A percentile compares a stretch with the other conserved stretches of the same genome.
Evolutionary conservation across 1,140 invertebrate genomes (phyloP).

Genomic region (Epicauta chinensis): DNA sequence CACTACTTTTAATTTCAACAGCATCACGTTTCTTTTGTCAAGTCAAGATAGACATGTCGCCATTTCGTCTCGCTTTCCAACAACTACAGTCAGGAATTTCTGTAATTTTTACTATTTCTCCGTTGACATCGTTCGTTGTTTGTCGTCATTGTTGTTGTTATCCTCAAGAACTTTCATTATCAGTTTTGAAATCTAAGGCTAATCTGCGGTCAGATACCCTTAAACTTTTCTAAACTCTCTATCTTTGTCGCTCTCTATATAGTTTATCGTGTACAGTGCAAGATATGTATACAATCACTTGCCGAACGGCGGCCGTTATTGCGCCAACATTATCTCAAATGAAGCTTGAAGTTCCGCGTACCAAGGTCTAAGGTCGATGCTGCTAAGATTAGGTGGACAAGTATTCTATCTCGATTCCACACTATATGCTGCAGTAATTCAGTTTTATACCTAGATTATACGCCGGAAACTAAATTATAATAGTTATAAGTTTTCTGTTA

Average conservation of each 20-base stretch:
- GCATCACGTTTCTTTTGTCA: conserved; percentile 6
- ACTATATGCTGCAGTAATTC: neutral
- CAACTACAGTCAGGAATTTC: too few species aligned
- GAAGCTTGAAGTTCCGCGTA: conserved; percentile 21
- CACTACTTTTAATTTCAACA: conserved; percentile 19
- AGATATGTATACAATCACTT: conserved; percentile 1
- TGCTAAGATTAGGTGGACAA: neutral
- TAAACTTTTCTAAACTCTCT: neutral
- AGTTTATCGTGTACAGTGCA: neutral
- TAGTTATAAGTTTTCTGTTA: neutral
- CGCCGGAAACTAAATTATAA: neutral
- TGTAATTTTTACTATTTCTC: too few species aligned
- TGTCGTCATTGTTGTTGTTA: too few species aligned
- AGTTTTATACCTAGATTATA: neutral
- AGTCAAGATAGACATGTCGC: neutral
- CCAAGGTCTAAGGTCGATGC: conserved; percentile 17
- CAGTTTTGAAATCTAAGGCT: conserved; percentile 4
- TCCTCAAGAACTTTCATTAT: too few species aligned
- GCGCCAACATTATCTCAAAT: conserved; percentile 6
- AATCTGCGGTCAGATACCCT: conserved; percentile 10
- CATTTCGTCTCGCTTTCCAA: too few species aligned
- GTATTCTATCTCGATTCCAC: neutral
- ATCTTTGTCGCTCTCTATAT: neutral
- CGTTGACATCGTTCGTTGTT: too few species aligned
- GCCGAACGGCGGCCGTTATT: conserved; percentile 8